phyloP scores from a whole-genome alignment of 35 echinoderm and acorn worm species.

The Heliocidaris tuberculata region DNA sequence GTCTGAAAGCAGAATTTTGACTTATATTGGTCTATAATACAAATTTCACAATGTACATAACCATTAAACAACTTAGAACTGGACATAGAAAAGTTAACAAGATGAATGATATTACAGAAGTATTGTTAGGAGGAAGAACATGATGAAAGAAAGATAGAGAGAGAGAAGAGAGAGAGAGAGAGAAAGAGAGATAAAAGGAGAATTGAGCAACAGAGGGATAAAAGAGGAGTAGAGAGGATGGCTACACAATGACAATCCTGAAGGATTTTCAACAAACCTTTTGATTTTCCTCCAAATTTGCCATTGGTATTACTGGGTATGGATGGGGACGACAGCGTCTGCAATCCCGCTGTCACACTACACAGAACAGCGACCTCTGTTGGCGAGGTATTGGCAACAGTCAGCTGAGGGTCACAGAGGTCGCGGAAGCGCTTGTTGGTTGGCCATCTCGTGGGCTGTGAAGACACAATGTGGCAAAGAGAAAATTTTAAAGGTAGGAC shows the following conservation, averaged over 20 bases:
- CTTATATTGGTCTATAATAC: too few relatives aligned
- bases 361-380: conserved; percentile 74
- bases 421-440: conserved; percentile 59
- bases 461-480: not conserved
- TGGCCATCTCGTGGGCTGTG: conserved; percentile 72
- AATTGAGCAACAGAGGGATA: not conserved
- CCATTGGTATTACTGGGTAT: conserved; percentile 98
- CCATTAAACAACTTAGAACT: too few relatives aligned
- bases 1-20: too few relatives aligned
- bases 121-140: not conserved
- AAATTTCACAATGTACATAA: too few relatives aligned
- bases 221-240: too few relatives aligned
- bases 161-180: too few relatives aligned
- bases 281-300: conserved; percentile 79
- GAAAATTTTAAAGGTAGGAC: not conserved
- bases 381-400: conserved; percentile 77
- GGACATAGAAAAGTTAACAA: too few relatives aligned
- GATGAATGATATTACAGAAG: not conserved
- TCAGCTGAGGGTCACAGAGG: conserved; percentile 61
- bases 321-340: conserved; percentile 73
- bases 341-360: conserved; percentile 51
- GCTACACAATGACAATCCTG: too few relatives aligned
- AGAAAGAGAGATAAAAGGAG: not conserved
- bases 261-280: conserved; percentile 22
- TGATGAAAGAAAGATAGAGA: too few relatives aligned